phyloP scores from a whole-genome alignment of 1,140 invertebrate genomes.

The Araneus ventricosus region DNA sequence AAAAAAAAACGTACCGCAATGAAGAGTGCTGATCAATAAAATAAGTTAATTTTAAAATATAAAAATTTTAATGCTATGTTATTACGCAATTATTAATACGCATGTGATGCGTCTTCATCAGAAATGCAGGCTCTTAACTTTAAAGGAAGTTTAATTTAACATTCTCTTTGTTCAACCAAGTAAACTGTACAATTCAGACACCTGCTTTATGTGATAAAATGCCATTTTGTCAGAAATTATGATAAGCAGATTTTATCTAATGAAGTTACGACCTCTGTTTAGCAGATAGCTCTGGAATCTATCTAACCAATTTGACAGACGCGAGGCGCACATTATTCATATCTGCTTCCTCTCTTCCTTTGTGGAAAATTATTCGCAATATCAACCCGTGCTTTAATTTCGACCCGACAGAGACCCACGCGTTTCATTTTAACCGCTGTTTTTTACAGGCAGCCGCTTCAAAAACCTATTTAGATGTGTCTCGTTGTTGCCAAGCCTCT shows the following conservation, averaged over 20 bases:
- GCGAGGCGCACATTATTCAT: background rate
- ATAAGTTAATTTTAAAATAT: too few relatives aligned
- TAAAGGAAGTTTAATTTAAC: too few relatives aligned
- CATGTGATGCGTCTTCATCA: too few relatives aligned
- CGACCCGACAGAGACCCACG: background rate
- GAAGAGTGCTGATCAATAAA: too few relatives aligned
- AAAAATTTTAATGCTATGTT: too few relatives aligned
- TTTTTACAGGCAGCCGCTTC: slow-evolving; percentile 21
- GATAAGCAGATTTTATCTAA: slow-evolving; percentile 54
- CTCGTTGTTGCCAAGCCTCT: background rate
- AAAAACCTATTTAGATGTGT: slow-evolving; percentile 44
- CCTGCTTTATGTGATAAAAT: background rate
- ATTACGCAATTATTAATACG: too few relatives aligned
- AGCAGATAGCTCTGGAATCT: slow-evolving; percentile 21
- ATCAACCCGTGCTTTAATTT: background rate
- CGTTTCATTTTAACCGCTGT: background rate
- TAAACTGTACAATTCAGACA: background rate
- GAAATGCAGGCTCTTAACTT: too few relatives aligned
- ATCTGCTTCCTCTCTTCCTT: slow-evolving; percentile 15
- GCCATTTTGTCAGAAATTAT: slow-evolving; percentile 8
- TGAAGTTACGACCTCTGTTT: slow-evolving; percentile 26
- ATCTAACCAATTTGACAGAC: slow-evolving; percentile 7
- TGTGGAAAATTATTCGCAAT: background rate
- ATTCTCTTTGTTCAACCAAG: background rate
- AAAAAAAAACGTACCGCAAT: too few relatives aligned